These are phyloP conservation scores for Drosophila nr. perissopoda DNA, from an alignment of 2,888 invertebrate genomes.

Conservation along the genomic window DNA sequence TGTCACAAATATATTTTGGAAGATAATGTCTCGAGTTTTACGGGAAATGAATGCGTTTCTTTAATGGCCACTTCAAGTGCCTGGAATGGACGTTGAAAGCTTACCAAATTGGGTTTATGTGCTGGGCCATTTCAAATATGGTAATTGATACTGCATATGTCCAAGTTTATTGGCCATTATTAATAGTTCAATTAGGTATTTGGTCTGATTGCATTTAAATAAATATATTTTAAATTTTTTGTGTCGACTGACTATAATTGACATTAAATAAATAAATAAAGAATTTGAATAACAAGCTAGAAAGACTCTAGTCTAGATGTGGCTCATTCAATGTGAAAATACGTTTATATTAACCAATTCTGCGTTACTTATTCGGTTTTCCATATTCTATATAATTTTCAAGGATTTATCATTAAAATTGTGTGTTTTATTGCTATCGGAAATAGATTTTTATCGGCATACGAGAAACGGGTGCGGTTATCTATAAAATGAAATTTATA, in stretches of 20 bases:
- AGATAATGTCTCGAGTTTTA: not conserved
- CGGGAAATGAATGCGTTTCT: constrained; percentile 11
- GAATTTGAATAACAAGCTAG: not conserved
- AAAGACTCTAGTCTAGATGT: not conserved
- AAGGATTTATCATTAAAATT: not conserved
- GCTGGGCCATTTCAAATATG: not conserved
- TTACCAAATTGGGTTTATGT: constrained; percentile 24
- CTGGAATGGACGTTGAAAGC: constrained; percentile 25
- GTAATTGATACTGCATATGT: not conserved
- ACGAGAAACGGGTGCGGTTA: too few species aligned
- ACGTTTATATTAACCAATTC: not conserved
- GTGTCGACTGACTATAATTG: too few species aligned
- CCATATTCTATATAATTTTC: not conserved
- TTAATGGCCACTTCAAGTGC: constrained; percentile 38
- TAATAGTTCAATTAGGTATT: not conserved
- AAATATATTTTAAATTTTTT: too few species aligned
- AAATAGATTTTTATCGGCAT: not conserved
- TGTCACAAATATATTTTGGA: constrained; percentile 1
- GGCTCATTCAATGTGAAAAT: not conserved
- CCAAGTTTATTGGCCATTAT: not conserved
- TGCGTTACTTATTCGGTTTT: too few species aligned
- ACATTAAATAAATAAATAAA: too few species aligned
- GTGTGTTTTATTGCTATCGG: too few species aligned
- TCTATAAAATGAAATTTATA: too few species aligned
- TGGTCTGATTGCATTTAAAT: too few species aligned